These are phyloP conservation scores for Andricus grossulariae DNA, from an alignment of 1,140 invertebrate genomes.

Conservation along the genomic window DNA sequence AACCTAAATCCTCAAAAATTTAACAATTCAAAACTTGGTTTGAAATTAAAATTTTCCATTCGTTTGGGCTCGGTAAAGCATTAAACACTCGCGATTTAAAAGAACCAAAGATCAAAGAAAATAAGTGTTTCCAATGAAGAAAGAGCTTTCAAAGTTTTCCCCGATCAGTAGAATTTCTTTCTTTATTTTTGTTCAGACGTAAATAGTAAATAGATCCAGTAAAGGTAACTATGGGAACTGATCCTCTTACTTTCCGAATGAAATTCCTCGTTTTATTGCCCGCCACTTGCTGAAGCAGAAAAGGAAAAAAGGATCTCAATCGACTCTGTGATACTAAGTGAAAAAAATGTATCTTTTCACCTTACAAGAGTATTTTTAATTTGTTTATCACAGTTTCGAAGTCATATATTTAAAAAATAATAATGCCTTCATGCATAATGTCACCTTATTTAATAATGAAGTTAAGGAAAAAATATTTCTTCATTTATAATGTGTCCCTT, in stretches of 20 bases:
- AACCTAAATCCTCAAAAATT: too few relatives aligned
- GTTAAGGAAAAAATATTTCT: too few relatives aligned
- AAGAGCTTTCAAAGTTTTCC: background rate
- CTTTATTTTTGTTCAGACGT: background rate
- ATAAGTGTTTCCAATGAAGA: background rate
- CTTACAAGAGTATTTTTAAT: too few relatives aligned
- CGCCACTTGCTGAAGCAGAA: background rate
- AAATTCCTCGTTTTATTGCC: background rate
- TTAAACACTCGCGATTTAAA: background rate
- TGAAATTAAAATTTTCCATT: background rate
- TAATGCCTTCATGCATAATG: too few relatives aligned
- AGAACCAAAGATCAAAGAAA: background rate
- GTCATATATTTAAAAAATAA: too few relatives aligned
- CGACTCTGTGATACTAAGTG: background rate
- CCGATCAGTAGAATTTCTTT: background rate
- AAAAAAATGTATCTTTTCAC: too few relatives aligned
- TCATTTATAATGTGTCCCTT: too few relatives aligned
- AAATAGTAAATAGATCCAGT: background rate
- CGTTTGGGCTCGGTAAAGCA: background rate
- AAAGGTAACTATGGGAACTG: background rate
- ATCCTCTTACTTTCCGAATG: background rate
- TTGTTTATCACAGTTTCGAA: too few relatives aligned
- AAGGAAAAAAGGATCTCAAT: background rate
- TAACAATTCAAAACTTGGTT: too few relatives aligned
- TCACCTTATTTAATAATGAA: too few relatives aligned